phyloP scores from a whole-genome alignment of 1,140 invertebrate species.

The Lepidurus apus region DNA sequence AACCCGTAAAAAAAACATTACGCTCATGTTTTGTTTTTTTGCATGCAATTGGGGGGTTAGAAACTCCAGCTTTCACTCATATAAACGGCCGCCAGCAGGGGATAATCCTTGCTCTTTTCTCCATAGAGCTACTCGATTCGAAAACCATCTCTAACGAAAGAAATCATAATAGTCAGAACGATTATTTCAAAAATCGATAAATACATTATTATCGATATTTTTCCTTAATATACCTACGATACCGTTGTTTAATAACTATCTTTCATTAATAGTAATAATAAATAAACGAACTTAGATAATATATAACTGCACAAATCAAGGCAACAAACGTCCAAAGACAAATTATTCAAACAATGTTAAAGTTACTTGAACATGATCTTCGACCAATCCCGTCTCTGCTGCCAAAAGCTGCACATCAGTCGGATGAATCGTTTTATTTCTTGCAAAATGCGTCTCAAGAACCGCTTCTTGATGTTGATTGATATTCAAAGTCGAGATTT shows the following conservation, averaged over 20 bases:
- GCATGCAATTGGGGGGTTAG: too few relatives aligned
- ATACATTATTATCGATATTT: too few relatives aligned
- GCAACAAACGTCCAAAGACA: too few relatives aligned
- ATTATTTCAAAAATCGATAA: too few relatives aligned
- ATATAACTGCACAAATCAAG: too few relatives aligned
- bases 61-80: neutral
- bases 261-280: too few relatives aligned
- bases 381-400: constrained; percentile 50
- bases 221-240: too few relatives aligned
- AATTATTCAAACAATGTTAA: neutral
- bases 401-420: constrained; percentile 51
- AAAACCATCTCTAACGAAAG: neutral
- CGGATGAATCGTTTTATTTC: constrained; percentile 49
- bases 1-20: too few relatives aligned
- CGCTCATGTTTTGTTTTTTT: too few relatives aligned
- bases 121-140: neutral
- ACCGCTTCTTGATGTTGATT: constrained; percentile 48
- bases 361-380: constrained; percentile 49
- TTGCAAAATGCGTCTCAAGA: constrained; percentile 50
- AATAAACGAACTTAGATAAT: too few relatives aligned
- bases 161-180: too few relatives aligned
- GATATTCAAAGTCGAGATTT: constrained; percentile 36
- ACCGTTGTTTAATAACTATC: too few relatives aligned
- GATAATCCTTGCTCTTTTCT: neutral
- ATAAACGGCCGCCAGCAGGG: neutral